Evolutionary conservation across 2,888 invertebrate genomes (phyloP), one percentile per base, ranked within the genome.

Genomic region (Caenorhabditis sp.): DNA sequence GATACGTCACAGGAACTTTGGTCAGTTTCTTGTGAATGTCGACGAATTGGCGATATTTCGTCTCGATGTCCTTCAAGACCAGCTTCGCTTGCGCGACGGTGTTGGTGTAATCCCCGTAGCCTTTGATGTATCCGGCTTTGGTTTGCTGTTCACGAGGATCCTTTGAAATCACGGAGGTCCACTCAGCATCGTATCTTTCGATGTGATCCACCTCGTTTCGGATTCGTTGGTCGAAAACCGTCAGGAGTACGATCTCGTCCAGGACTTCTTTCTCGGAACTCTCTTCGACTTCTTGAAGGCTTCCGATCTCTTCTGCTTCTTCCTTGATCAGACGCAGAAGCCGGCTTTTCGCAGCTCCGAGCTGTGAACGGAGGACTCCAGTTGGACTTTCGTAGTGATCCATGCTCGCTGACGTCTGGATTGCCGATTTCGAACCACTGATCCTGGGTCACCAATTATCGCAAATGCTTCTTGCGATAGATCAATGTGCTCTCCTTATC

Each of bases 381-480:
- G 26, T 5, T 56, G 26, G 28, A 14, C 19, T 14, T 24, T 8
- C 4, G 24, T 26, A 28, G 5, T 56, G 14, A 14, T 22, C 24
- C 51, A 51, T 51, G 51, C 7, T 16, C 2, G 56, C 26, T 7
- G 56, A n/a, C n/a, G n/a, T n/a, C n/a, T n/a, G n/a, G n/a, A n/a
- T n/a, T n/a, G n/a, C n/a, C n/a, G n/a, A n/a, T n/a, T 19, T 26
- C 19, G 24, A 2, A 56, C 2, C 26, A 24, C 26, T 26, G 26
- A n/a, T 28, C 26, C 56, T 56, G 56, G 56, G 56, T 56, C 56
- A 56, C 56, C 56, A 56, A 28, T 56, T 56, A 28, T 56, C 22
- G 56, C n/a, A n/a, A n/a, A n/a, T n/a, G n/a, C n/a, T n/a, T n/a
- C n/a, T n/a, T n/a, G n/a, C n/a, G n/a, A n/a, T n/a, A n/a, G n/a